Evolutionary conservation across 2,797 vertebrate genomes (phyloP), one percentile per base, ranked within the genome.

Genomic region (Borostomias antarcticus): DNA sequence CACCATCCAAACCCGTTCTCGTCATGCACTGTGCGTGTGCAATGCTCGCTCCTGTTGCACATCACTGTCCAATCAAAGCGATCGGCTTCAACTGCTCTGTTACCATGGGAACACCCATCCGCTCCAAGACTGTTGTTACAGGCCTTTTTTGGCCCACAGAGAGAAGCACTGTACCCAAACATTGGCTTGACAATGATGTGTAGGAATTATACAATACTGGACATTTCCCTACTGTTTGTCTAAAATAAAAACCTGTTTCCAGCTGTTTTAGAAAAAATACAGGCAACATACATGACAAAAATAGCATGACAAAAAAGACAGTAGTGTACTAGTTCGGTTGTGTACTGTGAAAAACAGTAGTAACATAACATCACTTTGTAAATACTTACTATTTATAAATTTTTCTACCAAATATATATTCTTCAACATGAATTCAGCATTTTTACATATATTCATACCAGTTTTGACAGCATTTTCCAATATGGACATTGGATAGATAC

Each of bases 31-130:
- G n/a, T n/a, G n/a, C n/a, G n/a, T n/a, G n/a, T n/a, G n/a, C n/a
- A n/a, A n/a, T 11, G 0, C 35, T 37, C 8, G 35, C 35, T 43
- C 13, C 10, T 2, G 13, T 3, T 17, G 13, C 40, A 17, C 40
- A 17, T 50, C 43, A 25, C 52, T 17, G 33, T 48, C 30, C 32
- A 50, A 45, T 48, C 58, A 57, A 54, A 40, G 61, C 60, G 30
- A 67, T 33, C 9, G 11, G 30, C 33, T 29, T 7, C 57, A 26
- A 43, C 59, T 29, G 32, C n/a, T 43, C 37, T 21, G 67, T 75
- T 73, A 64, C 73, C 73, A 75, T 79, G 66, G 73, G 60, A 79
- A 79, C 56, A 33, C 33, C 17, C 53, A 62, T 69, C 57, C 45
- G 50, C 57, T 70, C 70, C 58, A 57, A n/a, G n/a, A n/a, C n/a